Conservation (phyloP, 2,888 invertebrate genomes). For the Onthophagus sagittarius region DNA sequence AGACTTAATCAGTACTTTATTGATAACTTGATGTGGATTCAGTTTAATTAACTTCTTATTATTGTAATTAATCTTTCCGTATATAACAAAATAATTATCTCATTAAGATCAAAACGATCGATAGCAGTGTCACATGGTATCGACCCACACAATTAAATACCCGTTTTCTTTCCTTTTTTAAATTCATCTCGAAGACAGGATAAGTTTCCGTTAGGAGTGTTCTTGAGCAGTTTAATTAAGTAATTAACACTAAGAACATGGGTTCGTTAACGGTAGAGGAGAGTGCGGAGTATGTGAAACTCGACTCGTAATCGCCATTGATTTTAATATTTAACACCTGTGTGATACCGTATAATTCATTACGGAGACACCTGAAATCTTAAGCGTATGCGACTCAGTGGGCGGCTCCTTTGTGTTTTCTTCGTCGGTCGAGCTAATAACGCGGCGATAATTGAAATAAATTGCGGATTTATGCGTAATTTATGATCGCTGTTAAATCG, state of each 20-base stretch:
- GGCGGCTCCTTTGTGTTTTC: neutral
- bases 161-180: neutral
- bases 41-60: too few relatives aligned
- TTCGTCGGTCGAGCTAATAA: neutral
- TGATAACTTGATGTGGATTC: too few relatives aligned
- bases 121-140: neutral
- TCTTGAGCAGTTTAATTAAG: neutral
- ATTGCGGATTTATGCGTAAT: neutral
- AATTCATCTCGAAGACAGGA: neutral
- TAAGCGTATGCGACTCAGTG: neutral
- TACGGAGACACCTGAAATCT: neutral
- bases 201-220: neutral
- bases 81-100: too few relatives aligned
- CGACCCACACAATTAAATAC: neutral
- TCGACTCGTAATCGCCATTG: neutral
- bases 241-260: neutral
- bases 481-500: neutral
- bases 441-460: neutral
- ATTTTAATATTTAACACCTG: neutral
- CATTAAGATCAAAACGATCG: neutral
- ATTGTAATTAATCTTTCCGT: too few relatives aligned
- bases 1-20: too few relatives aligned
- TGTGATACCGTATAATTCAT: neutral
- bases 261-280: neutral
- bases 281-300: neutral